Base-by-base conservation (phyloP, 2,797 vertebrate genomes). In the Poecilia gillii region DNA sequence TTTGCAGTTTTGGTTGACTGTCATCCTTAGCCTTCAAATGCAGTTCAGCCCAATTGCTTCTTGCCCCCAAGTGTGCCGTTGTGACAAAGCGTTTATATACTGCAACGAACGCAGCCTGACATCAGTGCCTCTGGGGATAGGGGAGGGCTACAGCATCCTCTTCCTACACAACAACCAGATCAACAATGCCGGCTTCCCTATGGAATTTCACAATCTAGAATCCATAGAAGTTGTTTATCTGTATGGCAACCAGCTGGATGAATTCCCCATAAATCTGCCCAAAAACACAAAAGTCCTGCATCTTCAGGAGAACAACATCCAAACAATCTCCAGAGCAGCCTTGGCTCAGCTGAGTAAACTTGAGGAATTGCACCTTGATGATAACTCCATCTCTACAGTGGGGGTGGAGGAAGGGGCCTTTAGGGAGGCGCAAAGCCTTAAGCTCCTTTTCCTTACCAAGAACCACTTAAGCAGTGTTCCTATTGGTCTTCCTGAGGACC, bases 91-190 rank as follows among this genome's bases (percentile, higher is more conserved):
- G 75, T 99, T 97, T 93, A 96, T 99, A 94, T 99, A 99, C 95
- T 99, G 99, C 95, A 99, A 99, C 0, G 98, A 99, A 85, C 96
- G 98, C 94, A 97, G 97, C 95, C 96, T 99, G 96, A 99, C 97
- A 88, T 99, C 99, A 95, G 98, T 99, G 96, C 98, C 99, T 97
- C 96, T 98, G 95, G 98, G 98, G 87, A 97, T 99, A 87, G 95
- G 97, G 62, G 98, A 99, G 95, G 98, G 98, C 94, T 97, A 96
- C 93, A 99, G 96, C 84, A 96, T 97, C 75, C 97, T 99, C 93
- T 99, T 95, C 96, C 97, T 99, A 91, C 98, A 99, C 87, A 99
- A 99, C 94, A 99, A 99, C 97, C 97, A 98, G 97, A 99, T 99
- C 95, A 99, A 99, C 96, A 99, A 98, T 92, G 98, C 98, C 93